Percentiles rank a stretch among this genome's conserved stretches.
phyloP scores from a whole-genome alignment of 1,140 invertebrate genomes.

The Caenorhabditis latens region DNA sequence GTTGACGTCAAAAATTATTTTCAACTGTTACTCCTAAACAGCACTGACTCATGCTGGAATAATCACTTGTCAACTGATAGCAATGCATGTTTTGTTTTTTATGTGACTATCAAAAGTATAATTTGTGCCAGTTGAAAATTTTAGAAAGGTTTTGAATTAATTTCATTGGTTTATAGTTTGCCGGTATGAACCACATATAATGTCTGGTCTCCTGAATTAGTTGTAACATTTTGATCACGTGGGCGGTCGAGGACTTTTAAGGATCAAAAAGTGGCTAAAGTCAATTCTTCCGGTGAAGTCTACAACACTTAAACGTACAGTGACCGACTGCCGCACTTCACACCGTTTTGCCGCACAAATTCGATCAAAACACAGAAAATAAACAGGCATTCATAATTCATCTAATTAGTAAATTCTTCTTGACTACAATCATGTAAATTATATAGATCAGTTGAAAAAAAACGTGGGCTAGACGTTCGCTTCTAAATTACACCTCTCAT shows the following conservation, averaged over 20 bases:
- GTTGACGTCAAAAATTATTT: conserved; percentile 8
- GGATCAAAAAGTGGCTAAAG: conserved; percentile 35
- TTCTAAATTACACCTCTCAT: neutral
- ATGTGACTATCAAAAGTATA: neutral
- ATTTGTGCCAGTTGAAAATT: neutral
- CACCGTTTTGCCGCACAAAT: neutral
- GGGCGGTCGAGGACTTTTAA: conserved; percentile 7
- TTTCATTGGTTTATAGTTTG: too few relatives aligned
- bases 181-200: too few relatives aligned
- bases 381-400: neutral
- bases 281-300: conserved; percentile 20
- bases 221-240: neutral
- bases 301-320: conserved; percentile 16
- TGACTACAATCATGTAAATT: neutral
- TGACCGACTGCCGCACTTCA: conserved; percentile 27
- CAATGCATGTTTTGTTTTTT: neutral
- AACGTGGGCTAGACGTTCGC: neutral
- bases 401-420: conserved; percentile 10
- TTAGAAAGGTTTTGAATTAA: too few relatives aligned
- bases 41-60: conserved; percentile 20
- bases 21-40: conserved; percentile 1
- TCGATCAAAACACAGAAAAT: conserved; percentile 10
- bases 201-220: neutral
- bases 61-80: conserved; percentile 13
- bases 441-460: neutral